A percentile compares a stretch with the other conserved stretches of the same genome.
These are phyloP conservation scores for Philhelius pedissequus DNA, from an alignment of 2,888 invertebrate genomes.

Conservation along the genomic window DNA sequence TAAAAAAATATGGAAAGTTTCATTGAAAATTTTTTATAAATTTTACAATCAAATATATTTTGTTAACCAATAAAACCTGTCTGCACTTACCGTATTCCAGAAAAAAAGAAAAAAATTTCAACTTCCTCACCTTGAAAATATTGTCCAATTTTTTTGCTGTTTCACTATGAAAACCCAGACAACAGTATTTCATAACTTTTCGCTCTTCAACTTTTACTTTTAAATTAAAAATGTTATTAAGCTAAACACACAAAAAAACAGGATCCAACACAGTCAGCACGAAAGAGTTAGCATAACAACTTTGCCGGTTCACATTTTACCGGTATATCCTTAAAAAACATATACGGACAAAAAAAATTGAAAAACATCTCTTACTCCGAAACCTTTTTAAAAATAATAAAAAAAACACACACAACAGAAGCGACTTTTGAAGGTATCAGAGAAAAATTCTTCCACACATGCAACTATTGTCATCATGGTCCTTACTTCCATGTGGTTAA, in stretches of 20 bases:
- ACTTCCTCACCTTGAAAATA: no score
- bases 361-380: not conserved
- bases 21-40: no score
- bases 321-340: not conserved
- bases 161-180: no score
- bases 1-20: no score
- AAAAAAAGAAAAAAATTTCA: no score
- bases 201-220: no score
- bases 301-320: not conserved
- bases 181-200: no score
- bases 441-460: not conserved
- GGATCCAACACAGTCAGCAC: not conserved
- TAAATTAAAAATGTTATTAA: not conserved
- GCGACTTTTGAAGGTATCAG: not conserved
- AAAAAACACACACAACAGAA: not conserved
- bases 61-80: no score
- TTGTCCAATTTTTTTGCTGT: no score
- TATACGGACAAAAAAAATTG: not conserved
- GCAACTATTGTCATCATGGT: not conserved
- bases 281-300: not conserved
- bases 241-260: not conserved
- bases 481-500: constrained; percentile 1
- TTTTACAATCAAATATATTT: no score
- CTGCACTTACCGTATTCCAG: no score
- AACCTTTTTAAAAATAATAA: not conserved